These are phyloP conservation scores for Alentia gelatinosa DNA, from an alignment of 2,888 invertebrate species.

Conservation along the genomic window DNA sequence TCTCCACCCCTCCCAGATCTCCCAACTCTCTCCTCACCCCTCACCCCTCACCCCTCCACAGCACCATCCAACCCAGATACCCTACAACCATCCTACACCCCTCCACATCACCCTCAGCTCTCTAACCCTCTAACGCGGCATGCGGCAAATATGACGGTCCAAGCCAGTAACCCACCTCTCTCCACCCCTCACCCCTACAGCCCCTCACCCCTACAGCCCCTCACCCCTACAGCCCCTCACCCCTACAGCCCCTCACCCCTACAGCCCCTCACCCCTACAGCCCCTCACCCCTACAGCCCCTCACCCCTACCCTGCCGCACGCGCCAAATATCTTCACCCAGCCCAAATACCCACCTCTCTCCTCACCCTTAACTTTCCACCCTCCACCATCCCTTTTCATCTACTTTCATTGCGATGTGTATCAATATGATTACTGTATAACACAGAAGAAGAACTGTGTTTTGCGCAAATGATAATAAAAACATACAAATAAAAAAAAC, in stretches of 20 bases:
- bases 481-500: too few species aligned
- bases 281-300: neutral
- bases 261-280: neutral
- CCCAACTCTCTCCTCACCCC: neutral
- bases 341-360: neutral
- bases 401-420: too few species aligned
- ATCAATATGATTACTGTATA: too few species aligned
- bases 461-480: too few species aligned
- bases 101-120: neutral
- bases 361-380: too few species aligned
- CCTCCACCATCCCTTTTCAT: too few species aligned
- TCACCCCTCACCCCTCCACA: neutral
- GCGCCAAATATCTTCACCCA: neutral
- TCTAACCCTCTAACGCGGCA: neutral
- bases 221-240: neutral
- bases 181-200: neutral
- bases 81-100: neutral
- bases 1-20: neutral
- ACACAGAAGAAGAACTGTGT: too few species aligned
- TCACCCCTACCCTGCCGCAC: neutral
- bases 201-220: neutral
- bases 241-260: neutral
- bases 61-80: neutral
- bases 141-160: too few species aligned
- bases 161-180: neutral